phyloP scores from a whole-genome alignment of 2,797 vertebrate genomes.

The Propithecus deckenii region DNA sequence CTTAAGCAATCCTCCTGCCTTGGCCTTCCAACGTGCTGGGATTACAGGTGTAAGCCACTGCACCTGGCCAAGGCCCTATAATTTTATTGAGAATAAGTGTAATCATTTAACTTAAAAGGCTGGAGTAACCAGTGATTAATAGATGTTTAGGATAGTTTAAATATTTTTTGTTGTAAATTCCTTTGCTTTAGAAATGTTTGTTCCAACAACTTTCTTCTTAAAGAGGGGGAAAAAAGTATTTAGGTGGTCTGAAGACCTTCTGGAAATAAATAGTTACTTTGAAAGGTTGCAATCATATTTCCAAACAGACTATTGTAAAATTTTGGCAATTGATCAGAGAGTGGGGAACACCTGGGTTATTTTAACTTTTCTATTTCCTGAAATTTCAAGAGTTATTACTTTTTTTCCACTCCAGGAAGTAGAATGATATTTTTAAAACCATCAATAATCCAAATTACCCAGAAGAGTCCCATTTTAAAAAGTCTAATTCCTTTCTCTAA shows the following conservation, averaged over 20 bases:
- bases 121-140: background rate
- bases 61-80: background rate
- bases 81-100: background rate
- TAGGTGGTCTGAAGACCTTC: background rate
- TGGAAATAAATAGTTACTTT: background rate
- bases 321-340: background rate
- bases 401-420: background rate
- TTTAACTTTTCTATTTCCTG: background rate
- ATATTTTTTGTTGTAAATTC: background rate
- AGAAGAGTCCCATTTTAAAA: background rate
- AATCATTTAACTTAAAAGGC: background rate
- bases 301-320: background rate
- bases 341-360: background rate
- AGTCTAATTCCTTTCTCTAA: conserved; percentile 1
- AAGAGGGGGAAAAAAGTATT: background rate
- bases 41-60: background rate
- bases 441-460: background rate
- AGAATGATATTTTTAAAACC: background rate
- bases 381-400: background rate
- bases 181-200: background rate
- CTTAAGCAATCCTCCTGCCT: background rate
- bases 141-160: background rate
- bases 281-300: background rate
- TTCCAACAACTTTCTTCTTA: background rate
- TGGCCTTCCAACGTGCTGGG: background rate